Evolutionary conservation across 2,797 vertebrate species (phyloP).

Genomic region (Malacoraja senta): DNA sequence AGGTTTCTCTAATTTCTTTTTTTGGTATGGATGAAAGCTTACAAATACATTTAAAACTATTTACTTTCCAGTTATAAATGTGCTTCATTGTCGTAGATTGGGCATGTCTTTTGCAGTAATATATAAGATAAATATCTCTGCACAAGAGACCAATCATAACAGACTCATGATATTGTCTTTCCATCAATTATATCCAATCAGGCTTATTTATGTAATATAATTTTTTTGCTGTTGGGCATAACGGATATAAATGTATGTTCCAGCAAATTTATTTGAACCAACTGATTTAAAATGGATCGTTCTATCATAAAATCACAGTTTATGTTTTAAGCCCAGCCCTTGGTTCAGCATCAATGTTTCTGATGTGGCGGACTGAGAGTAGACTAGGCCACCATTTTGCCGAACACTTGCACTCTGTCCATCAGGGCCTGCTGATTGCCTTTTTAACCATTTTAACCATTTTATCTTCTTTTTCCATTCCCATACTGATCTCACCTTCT

Average conservation of each 20-base stretch:
- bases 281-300: background rate
- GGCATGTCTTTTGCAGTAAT: background rate
- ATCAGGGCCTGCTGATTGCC: no score
- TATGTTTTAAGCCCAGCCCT: no score
- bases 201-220: background rate
- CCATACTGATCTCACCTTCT: no score
- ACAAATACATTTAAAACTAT: constrained; percentile 10
- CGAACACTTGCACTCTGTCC: no score
- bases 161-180: background rate
- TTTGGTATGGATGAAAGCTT: background rate
- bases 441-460: no score
- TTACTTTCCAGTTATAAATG: background rate
- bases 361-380: no score
- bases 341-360: no score
- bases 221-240: background rate
- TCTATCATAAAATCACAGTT: no score
- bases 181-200: constrained; percentile 15
- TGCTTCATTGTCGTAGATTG: background rate
- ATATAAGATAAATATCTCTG: background rate
- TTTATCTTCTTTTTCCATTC: no score
- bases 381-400: no score
- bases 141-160: background rate
- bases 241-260: no score
- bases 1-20: background rate
- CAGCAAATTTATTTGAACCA: background rate